These are phyloP conservation scores for Elegia similella DNA, from an alignment of 2,888 invertebrate genomes.

Conservation along the genomic window DNA sequence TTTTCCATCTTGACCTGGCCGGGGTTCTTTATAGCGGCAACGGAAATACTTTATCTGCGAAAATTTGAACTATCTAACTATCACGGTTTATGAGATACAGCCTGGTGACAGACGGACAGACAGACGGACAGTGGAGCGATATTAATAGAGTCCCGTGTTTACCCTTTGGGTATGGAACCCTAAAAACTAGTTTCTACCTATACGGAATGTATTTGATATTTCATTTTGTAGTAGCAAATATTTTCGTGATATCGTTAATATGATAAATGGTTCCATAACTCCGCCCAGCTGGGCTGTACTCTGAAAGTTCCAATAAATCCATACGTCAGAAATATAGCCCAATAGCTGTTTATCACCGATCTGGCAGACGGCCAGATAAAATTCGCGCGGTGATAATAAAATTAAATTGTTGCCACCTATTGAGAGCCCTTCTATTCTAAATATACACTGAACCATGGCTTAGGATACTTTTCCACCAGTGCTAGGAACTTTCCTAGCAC, in stretches of 20 bases:
- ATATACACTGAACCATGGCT: constrained; percentile 28
- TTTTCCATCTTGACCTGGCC: no score
- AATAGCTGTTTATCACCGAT: constrained; percentile 30
- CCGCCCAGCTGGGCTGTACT: neutral
- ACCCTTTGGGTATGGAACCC: no score
- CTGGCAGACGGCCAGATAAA: constrained; percentile 48
- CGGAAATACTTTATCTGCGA: no score
- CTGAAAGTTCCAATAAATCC: constrained; percentile 7
- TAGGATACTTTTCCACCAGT: no score
- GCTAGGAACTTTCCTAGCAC: no score
- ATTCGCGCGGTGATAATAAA: constrained; percentile 39
- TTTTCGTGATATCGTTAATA: neutral
- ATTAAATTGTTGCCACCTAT: constrained; percentile 38
- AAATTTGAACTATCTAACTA: no score
- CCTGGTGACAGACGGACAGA: no score
- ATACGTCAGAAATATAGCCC: constrained; percentile 22
- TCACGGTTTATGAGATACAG: no score
- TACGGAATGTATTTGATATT: neutral
- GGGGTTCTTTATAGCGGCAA: no score
- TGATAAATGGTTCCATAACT: neutral
- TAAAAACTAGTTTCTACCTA: neutral
- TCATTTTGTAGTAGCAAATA: neutral
- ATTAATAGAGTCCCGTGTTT: no score
- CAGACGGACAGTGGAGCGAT: no score
- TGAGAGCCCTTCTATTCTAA: constrained; percentile 54